Conservation (phyloP, 2,797 vertebrate genomes). For the Tympanoctomys barrerae region DNA sequence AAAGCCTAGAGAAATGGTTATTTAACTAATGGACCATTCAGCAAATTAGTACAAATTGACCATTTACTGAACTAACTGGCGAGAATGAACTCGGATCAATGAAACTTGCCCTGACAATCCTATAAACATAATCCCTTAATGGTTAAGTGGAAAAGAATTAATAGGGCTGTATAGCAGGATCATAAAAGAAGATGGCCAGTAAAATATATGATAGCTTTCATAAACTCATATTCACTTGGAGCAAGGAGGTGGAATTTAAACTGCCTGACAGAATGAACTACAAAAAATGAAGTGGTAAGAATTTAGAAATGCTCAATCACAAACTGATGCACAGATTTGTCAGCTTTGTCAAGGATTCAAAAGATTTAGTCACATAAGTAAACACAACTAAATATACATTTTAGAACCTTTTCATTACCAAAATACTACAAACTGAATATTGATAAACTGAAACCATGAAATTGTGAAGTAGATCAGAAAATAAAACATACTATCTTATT, state of each 20-base stretch:
- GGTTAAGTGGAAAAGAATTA: slow-evolving; percentile 47
- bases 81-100: slow-evolving; percentile 59
- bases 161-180: not conserved
- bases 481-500: not conserved
- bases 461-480: not conserved
- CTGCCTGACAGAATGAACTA: not conserved
- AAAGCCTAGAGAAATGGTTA: slow-evolving; percentile 28
- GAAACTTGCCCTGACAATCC: slow-evolving; percentile 19
- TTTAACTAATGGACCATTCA: slow-evolving; percentile 31
- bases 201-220: slow-evolving; percentile 19
- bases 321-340: not conserved
- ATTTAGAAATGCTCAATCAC: not conserved
- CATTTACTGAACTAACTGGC: slow-evolving; percentile 34
- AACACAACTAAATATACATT: not conserved
- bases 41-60: slow-evolving; percentile 73
- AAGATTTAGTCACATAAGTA: not conserved
- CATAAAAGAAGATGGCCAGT: not conserved
- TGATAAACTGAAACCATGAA: not conserved
- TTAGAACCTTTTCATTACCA: not conserved
- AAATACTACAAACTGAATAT: not conserved
- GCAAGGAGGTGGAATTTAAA: not conserved
- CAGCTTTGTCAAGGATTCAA: not conserved
- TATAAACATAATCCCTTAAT: slow-evolving; percentile 55
- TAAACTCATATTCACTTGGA: slow-evolving; percentile 18
- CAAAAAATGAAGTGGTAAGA: not conserved